These are phyloP conservation scores for Clitarchus hookeri DNA, from an alignment of 2,888 invertebrate genomes.

Conservation along the genomic window DNA sequence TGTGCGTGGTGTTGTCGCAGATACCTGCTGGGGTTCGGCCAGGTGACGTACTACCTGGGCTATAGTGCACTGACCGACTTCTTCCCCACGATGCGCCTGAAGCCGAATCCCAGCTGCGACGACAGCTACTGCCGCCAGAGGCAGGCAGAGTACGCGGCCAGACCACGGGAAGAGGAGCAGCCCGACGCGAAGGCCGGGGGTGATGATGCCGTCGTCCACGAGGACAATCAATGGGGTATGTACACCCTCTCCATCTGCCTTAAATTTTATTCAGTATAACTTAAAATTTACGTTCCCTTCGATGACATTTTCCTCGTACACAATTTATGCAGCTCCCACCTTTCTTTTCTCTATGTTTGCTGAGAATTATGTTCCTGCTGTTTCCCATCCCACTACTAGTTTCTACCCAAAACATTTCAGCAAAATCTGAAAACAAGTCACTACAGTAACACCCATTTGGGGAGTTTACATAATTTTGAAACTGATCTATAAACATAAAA, in stretches of 20 bases:
- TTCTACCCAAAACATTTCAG: too few relatives aligned
- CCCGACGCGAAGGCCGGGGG: slow-evolving; percentile 57
- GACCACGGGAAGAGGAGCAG: slow-evolving; percentile 53
- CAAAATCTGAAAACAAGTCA: too few relatives aligned
- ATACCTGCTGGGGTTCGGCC: slow-evolving; percentile 87
- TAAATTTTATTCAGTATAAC: too few relatives aligned
- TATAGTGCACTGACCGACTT: slow-evolving; percentile 96
- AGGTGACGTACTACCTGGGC: slow-evolving; percentile 90
- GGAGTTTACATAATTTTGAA: too few relatives aligned
- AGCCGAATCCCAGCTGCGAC: slow-evolving; percentile 91
- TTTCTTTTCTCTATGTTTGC: too few relatives aligned
- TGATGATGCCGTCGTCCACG: slow-evolving; percentile 64
- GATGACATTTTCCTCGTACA: too few relatives aligned
- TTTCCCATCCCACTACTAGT: too few relatives aligned
- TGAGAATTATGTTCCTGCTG: too few relatives aligned
- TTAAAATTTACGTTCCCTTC: too few relatives aligned
- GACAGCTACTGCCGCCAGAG: slow-evolving; percentile 74
- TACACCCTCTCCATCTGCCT: slow-evolving; percentile 34
- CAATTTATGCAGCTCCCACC: too few relatives aligned
- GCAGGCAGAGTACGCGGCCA: slow-evolving; percentile 65
- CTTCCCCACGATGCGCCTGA: slow-evolving; percentile 92
- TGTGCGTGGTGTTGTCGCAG: slow-evolving; percentile 55
- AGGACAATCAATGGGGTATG: slow-evolving; percentile 90
- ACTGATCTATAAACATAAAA: too few relatives aligned
- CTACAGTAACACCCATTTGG: too few relatives aligned